Evolutionary conservation across 1,140 invertebrate genomes (phyloP).

Genomic region (Muscidifurax raptorellus): DNA sequence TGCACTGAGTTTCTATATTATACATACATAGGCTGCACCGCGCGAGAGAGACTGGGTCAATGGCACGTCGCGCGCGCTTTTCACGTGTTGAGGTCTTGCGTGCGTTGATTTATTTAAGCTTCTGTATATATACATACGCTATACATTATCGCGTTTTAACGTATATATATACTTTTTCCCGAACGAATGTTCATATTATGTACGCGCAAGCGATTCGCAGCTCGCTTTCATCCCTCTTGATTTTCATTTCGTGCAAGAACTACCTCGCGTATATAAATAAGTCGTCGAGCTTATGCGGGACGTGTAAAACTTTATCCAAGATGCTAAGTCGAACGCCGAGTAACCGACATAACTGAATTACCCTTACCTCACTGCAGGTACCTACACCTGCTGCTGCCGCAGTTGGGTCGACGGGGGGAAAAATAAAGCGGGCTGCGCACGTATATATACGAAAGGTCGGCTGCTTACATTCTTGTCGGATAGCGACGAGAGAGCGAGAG

Average conservation of each 20-base stretch:
- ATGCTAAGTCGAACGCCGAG: neutral
- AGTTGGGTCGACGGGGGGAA: too few relatives aligned
- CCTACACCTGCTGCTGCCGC: too few relatives aligned
- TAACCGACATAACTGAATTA: neutral
- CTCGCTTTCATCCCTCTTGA: neutral
- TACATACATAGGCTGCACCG: neutral
- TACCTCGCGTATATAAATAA: too few relatives aligned
- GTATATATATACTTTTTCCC: too few relatives aligned
- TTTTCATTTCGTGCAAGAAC: neutral
- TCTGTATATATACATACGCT: too few relatives aligned
- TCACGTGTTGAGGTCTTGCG: neutral
- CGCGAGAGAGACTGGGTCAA: conserved; percentile 31
- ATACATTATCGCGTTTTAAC: too few relatives aligned
- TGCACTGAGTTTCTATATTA: neutral
- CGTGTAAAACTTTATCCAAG: neutral
- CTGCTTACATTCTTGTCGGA: too few relatives aligned
- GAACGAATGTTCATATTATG: too few relatives aligned
- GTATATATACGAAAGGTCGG: too few relatives aligned
- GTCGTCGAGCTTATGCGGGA: too few relatives aligned
- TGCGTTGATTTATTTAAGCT: neutral
- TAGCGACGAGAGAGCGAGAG: neutral
- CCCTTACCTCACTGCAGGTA: neutral
- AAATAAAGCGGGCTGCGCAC: too few relatives aligned
- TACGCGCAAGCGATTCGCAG: too few relatives aligned
- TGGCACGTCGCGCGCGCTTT: conserved; percentile 4